These are phyloP conservation scores for Zaprionus lineosus DNA, from an alignment of 2,888 invertebrate species.

Conservation along the genomic window DNA sequence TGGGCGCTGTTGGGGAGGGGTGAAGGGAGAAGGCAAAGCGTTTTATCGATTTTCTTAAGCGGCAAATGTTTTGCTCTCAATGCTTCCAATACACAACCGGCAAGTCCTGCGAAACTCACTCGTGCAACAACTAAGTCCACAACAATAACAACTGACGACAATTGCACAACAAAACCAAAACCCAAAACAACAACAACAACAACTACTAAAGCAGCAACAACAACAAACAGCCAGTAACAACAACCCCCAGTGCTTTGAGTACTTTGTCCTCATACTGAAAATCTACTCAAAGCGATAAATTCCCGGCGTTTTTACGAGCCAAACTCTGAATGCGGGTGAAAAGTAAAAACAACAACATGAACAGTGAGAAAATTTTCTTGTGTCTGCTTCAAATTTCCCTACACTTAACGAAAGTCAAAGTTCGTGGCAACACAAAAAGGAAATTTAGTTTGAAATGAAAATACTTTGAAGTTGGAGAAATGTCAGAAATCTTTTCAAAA, in stretches of 20 bases:
- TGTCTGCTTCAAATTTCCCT: slow-evolving; percentile 20
- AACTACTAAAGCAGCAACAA: no score
- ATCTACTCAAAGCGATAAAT: slow-evolving; percentile 74
- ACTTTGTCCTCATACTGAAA: slow-evolving; percentile 39
- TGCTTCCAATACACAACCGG: slow-evolving; percentile 24
- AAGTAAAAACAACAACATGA: slow-evolving; percentile 37
- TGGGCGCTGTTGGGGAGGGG: not conserved
- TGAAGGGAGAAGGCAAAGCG: slow-evolving; percentile 10
- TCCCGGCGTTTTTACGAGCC: slow-evolving; percentile 71
- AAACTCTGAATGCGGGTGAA: slow-evolving; percentile 53
- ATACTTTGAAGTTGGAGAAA: no score
- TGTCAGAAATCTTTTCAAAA: no score
- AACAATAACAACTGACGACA: slow-evolving; percentile 33
- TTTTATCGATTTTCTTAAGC: slow-evolving; percentile 70
- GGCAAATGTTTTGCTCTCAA: slow-evolving; percentile 43
- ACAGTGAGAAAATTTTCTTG: slow-evolving; percentile 22
- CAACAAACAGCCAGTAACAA: slow-evolving; percentile 34
- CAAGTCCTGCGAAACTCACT: slow-evolving; percentile 49
- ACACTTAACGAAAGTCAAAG: slow-evolving; percentile 17
- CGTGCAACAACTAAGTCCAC: slow-evolving; percentile 57
- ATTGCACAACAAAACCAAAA: slow-evolving; percentile 37
- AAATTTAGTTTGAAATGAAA: no score
- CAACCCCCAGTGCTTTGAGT: slow-evolving; percentile 23
- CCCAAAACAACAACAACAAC: slow-evolving; percentile 19
- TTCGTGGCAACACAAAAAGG: no score